Evolutionary conservation across 37 sponge, comb jelly and placozoan genomes (phyloP), one percentile per base, ranked within the genome.

Genomic region (Crambe crambe): DNA sequence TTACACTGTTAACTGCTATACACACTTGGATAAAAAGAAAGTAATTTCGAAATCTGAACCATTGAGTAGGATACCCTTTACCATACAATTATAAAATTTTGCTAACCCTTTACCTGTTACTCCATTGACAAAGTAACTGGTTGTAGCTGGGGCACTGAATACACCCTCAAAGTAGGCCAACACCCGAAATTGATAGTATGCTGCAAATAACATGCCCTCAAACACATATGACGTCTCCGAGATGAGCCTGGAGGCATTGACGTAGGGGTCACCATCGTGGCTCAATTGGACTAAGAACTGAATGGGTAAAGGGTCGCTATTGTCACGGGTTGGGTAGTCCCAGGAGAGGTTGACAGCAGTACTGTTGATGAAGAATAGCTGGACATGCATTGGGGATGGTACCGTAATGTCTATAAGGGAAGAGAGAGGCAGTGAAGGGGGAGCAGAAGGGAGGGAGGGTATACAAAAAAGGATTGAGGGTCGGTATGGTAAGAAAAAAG

Each of bases 151-250:
- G 1, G 39, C 51, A 44, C 82, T 81, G 51, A 63, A 42, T 44
- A 73, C 42, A 29, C 73, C 64, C 18, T 57, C 23, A 20, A 56
- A 38, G 27, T 42, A 41, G 61, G 82, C 82, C 21, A 72, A 0
- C 10, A 81, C 82, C 63, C 47, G 61, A 56, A 81, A 81, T 63
- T 81, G 73, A 36, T 81, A 81, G 37, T 73, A 81, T 27, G 44
- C 82, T 2, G 43, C 43, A 42, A 44, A 72, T 17, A n/a, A 9
- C 82, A 81, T 41, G 3, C 63, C 73, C 38, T 40, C 34, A 42
- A 37, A 81, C 62, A 81, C 82, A 72, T n/a, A 61, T 12, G 9
- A 37, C 1, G 38, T 57, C 23, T 6, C 20, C 22, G n/a, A 40
- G n/a, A 62, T 26, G 17, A 63, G 73, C 12, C 29, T 20, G 18